phyloP scores from a whole-genome alignment of 2,888 invertebrate genomes.

The Drosophila neonasuta region DNA sequence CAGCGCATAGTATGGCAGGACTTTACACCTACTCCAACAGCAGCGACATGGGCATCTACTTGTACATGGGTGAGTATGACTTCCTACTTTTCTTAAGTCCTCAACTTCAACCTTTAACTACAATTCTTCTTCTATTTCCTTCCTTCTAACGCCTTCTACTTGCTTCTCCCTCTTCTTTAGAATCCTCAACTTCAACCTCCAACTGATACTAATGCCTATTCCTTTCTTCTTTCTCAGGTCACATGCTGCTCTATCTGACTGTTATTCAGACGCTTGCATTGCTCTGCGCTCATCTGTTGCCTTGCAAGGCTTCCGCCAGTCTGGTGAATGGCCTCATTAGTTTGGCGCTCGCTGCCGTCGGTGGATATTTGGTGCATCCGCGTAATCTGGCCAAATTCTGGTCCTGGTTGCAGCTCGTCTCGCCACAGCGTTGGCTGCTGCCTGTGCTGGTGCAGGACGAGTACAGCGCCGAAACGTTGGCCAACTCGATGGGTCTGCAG shows the following conservation, averaged over 20 bases:
- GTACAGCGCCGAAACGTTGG: slow-evolving; percentile 86
- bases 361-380: slow-evolving; percentile 88
- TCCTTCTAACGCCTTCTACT: too few relatives aligned
- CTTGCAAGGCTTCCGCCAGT: slow-evolving; percentile 86
- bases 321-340: slow-evolving; percentile 85
- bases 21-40: slow-evolving; percentile 87
- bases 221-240: slow-evolving; percentile 83
- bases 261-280: slow-evolving; percentile 87
- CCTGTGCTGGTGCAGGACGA: slow-evolving; percentile 87
- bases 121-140: too few relatives aligned
- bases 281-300: slow-evolving; percentile 86
- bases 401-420: slow-evolving; percentile 86
- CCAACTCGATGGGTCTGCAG: slow-evolving; percentile 83
- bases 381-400: slow-evolving; percentile 86
- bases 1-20: slow-evolving; percentile 94
- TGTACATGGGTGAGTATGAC: slow-evolving; percentile 85
- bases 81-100: not conserved
- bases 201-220: too few relatives aligned
- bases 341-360: slow-evolving; percentile 85
- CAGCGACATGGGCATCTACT: slow-evolving; percentile 87
- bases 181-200: too few relatives aligned
- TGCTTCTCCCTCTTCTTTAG: too few relatives aligned
- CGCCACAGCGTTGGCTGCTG: slow-evolving; percentile 89
- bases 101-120: too few relatives aligned
- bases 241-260: slow-evolving; percentile 88